Percentiles rank a stretch among this genome's conserved stretches.
These are phyloP conservation scores for Antidorcas marsupialis DNA, from an alignment of 2,113 vertebrate genomes.

Conservation along the genomic window DNA sequence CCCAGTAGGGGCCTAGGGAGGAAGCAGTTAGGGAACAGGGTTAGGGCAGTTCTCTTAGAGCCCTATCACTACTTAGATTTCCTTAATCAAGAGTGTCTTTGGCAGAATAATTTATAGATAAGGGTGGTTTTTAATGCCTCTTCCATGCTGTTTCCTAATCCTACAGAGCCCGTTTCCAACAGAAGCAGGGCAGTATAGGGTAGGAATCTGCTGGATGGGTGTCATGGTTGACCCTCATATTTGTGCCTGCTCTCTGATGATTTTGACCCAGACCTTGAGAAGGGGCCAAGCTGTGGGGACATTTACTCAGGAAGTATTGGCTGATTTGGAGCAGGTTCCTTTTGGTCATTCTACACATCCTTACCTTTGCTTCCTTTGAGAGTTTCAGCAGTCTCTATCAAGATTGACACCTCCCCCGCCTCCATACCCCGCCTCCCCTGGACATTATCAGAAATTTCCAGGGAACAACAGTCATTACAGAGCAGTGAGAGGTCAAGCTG, in stretches of 20 bases:
- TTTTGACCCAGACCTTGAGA: neutral
- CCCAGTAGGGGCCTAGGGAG: neutral
- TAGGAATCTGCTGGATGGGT: neutral
- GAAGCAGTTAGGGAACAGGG: neutral
- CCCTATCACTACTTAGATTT: neutral
- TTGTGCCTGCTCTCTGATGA: neutral
- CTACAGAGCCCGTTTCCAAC: neutral
- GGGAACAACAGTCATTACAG: neutral
- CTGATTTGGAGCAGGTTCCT: neutral
- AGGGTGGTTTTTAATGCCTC: neutral
- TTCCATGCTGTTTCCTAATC: neutral
- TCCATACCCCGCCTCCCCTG: fast-evolving
- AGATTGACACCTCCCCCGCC: neutral
- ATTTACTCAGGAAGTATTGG: neutral
- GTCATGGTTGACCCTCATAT: neutral
- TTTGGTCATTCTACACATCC: neutral
- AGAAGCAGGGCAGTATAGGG: neutral
- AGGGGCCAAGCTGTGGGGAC: neutral
- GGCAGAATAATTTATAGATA: neutral
- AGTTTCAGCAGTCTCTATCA: neutral
- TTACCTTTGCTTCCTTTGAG: neutral
- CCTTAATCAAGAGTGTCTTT: neutral
- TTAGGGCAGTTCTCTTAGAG: neutral
- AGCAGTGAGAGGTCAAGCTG: neutral
- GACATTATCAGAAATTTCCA: neutral